Conservation (phyloP, 2,888 invertebrate species). For the Andrena haemorrhoa region DNA sequence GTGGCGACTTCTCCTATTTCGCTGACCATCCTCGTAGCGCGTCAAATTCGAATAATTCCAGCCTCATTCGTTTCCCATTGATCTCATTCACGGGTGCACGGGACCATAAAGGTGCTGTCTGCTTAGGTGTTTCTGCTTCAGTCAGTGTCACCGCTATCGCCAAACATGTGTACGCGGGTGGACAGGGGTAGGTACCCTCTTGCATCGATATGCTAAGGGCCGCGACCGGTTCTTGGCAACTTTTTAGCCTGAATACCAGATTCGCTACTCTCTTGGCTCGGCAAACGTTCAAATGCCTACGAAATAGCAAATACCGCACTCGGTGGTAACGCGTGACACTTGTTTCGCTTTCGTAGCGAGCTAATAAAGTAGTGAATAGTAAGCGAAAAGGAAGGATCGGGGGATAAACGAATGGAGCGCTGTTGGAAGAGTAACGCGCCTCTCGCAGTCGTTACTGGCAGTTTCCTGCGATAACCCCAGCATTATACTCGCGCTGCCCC, state of each 20-base stretch:
- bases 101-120: too few relatives aligned
- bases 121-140: too few relatives aligned
- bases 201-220: slow-evolving; percentile 74
- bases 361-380: not conserved
- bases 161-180: not conserved
- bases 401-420: slow-evolving; percentile 40
- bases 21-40: too few relatives aligned
- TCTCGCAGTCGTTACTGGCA: slow-evolving; percentile 80
- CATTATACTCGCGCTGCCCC: slow-evolving; percentile 72
- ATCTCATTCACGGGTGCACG: too few relatives aligned
- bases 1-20: too few relatives aligned
- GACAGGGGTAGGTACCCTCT: slow-evolving; percentile 20
- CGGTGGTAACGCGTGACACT: not conserved
- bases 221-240: slow-evolving; percentile 61
- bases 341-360: not conserved
- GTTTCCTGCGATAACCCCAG: slow-evolving; percentile 82
- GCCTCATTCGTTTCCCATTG: too few relatives aligned
- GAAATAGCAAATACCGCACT: not conserved
- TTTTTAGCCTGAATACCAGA: slow-evolving; percentile 26
- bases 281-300: not conserved
- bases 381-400: not conserved
- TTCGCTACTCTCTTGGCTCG: not conserved
- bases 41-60: too few relatives aligned
- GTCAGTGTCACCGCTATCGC: too few relatives aligned
- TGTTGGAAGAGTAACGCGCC: slow-evolving; percentile 70